Conservation (phyloP, 2,113 vertebrate species). For the Calidris pygmaea region DNA sequence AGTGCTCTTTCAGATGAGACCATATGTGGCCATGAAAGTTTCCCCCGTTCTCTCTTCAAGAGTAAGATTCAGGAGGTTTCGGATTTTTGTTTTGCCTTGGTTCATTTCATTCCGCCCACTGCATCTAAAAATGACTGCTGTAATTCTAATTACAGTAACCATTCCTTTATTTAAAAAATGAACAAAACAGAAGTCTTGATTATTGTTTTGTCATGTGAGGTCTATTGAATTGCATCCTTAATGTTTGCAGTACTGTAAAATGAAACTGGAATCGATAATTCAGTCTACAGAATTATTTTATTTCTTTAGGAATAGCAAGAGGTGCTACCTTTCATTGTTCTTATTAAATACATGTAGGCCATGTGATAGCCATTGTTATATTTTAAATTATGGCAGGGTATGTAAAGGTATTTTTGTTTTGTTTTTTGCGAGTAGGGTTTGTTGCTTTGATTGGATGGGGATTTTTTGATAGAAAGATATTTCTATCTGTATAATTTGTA, state of each 20-base stretch:
- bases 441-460: not conserved
- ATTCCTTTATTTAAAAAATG: not conserved
- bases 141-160: constrained; percentile 2
- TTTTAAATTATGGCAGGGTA: not conserved
- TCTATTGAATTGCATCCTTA: not conserved
- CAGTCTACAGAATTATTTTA: not conserved
- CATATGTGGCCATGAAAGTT: constrained; percentile 37
- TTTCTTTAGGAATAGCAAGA: not conserved
- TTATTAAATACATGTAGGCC: not conserved
- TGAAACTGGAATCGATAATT: not conserved
- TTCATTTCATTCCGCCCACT: constrained; percentile 28
- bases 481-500: not conserved
- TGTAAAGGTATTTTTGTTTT: not conserved
- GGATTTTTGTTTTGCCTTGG: constrained; percentile 29
- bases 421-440: not conserved
- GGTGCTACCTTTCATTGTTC: not conserved
- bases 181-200: not conserved
- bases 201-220: not conserved
- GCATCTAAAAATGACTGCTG: constrained; percentile 20
- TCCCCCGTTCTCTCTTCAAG: constrained; percentile 23
- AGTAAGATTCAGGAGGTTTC: constrained; percentile 2
- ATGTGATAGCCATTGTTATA: not conserved
- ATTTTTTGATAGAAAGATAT: not conserved
- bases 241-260: not conserved
- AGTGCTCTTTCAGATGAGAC: constrained; percentile 57